These are phyloP conservation scores for Noctua janthe DNA, from an alignment of 2,888 invertebrate genomes.

Conservation along the genomic window DNA sequence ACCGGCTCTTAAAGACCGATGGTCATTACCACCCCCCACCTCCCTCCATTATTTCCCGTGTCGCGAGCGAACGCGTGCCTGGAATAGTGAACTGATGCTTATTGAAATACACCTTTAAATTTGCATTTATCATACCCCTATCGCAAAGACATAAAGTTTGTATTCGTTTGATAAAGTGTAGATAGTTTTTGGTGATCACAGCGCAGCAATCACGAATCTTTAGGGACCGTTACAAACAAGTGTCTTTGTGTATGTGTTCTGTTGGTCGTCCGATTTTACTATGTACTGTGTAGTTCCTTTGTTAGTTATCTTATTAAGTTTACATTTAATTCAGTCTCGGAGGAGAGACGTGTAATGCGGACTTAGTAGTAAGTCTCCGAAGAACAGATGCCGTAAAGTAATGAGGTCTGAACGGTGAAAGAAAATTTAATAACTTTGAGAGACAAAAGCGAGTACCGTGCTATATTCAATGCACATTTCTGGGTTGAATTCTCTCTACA, in stretches of 20 bases:
- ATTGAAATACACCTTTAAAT: conserved; percentile 69
- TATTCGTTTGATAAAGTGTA: conserved; percentile 38
- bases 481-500: conserved; percentile 20
- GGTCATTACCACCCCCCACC: conserved; percentile 70
- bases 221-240: conserved; percentile 76
- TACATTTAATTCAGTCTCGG: conserved; percentile 48
- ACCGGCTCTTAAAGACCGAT: conserved; percentile 69
- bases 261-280: conserved; percentile 57
- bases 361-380: conserved; percentile 17
- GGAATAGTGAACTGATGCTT: conserved; percentile 77
- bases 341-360: conserved; percentile 21
- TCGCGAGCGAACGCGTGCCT: conserved; percentile 75
- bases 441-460: conserved; percentile 7
- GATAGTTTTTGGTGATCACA: conserved; percentile 56
- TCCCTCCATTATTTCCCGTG: conserved; percentile 77
- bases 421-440: conserved; percentile 49
- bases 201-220: conserved; percentile 76
- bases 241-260: conserved; percentile 65
- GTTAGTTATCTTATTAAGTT: conserved; percentile 64
- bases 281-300: conserved; percentile 44
- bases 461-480: conserved; percentile 37
- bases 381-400: conserved; percentile 42
- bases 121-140: conserved; percentile 48
- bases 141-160: conserved; percentile 43
- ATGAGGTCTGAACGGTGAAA: conserved; percentile 38